Evolutionary conservation across 2,888 invertebrate species (phyloP), one percentile per base, ranked within the genome.

Genomic region (Smittia sp.): DNA sequence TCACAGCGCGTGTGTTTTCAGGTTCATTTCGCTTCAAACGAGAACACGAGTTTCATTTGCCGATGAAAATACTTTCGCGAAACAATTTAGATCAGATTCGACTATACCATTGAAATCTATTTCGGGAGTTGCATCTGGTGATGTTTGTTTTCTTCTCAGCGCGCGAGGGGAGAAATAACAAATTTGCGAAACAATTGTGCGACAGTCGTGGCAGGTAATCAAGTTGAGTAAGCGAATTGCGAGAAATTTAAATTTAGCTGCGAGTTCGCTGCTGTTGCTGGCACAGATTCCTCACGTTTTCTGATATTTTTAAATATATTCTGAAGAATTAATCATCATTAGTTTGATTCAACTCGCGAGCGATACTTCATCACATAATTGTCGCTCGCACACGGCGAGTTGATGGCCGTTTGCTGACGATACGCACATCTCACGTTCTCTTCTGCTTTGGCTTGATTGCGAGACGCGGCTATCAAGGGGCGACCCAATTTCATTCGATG

Each of bases 401-500:
- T 32, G 32, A 32, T 32, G 32, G 9, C 9, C 32, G 32, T 32
- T 9, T 32, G 32, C 32, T 9, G 9, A 32, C 3, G 32, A 32
- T 9, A 32, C 32, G 32, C 32, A 32, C 32, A 6, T 3, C 9
- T 32, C 32, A 32, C n/a, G n/a, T n/a, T n/a, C n/a, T n/a, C n/a
- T n/a, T n/a, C n/a, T 32, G 9, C 4, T 9, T 32, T 32, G 9
- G 46, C 46, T 46, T 46, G 2, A 46, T 15, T 3, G 46, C 39
- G 4, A n/a, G 13, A 46, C 13, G 15, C n/a, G 15, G 4, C 46
- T 13, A n/a, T 46, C 46, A 46, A 15, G 46, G n/a, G n/a, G 18
- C 27, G 27, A 63, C 63, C 39, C 22, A 67, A 67, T 67, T 67
- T 22, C 20, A 38, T 39, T 46, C 46, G 46, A 2, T 13, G 46